Percentiles rank a stretch among this genome's conserved stretches.
Conservation (phyloP, 2,113 vertebrate species). For the Potamarius usumacintae region DNA sequence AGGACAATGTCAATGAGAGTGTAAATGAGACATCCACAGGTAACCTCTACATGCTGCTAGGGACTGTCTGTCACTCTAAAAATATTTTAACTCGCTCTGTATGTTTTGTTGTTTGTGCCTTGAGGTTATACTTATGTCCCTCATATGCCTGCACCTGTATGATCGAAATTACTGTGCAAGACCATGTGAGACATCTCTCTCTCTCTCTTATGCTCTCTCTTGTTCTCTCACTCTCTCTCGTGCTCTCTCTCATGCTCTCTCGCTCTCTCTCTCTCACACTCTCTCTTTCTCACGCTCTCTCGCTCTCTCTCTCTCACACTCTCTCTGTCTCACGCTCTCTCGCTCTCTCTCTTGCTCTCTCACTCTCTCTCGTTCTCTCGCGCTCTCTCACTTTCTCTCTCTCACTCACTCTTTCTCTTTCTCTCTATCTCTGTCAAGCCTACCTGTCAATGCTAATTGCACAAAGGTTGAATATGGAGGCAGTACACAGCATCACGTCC, state of each 20-base stretch:
- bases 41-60: neutral
- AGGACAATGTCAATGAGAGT: neutral
- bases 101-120: neutral
- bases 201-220: too few species aligned
- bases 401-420: neutral
- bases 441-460: conserved; percentile 91
- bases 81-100: neutral
- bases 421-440: conserved; percentile 22
- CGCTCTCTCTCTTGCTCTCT: neutral
- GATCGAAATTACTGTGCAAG: neutral
- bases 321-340: conserved; percentile 75
- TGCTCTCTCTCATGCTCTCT: neutral
- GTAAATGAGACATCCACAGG: conserved; percentile 4
- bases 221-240: too few species aligned
- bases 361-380: conserved; percentile 71
- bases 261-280: conserved; percentile 72
- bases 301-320: neutral
- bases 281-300: neutral
- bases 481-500: conserved; percentile 94
- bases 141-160: neutral
- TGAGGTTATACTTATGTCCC: neutral
- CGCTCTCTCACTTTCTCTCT: neutral
- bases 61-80: neutral
- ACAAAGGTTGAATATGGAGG: conserved; percentile 95
- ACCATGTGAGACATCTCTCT: neutral